These are phyloP conservation scores for Calephelis perditalis DNA, from an alignment of 2,888 invertebrate species.

Conservation along the genomic window DNA sequence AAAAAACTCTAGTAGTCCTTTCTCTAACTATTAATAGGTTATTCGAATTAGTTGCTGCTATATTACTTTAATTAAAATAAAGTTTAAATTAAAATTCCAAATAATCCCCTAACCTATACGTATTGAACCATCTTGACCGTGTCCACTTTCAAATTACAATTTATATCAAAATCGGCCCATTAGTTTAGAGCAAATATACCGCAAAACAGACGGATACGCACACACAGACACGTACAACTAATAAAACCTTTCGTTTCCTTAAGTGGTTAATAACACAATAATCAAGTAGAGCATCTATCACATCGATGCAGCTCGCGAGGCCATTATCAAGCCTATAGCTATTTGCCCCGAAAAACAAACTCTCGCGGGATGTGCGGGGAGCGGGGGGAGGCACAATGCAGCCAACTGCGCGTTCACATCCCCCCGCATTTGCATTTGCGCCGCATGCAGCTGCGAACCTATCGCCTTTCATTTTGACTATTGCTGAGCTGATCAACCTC, in stretches of 20 bases:
- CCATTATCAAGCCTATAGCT: slow-evolving; percentile 79
- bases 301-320: slow-evolving; percentile 55
- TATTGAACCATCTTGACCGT: too few relatives aligned
- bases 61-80: too few relatives aligned
- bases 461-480: slow-evolving; percentile 55
- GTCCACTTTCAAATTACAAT: too few relatives aligned
- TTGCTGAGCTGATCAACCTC: slow-evolving; percentile 30
- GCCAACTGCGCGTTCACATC: slow-evolving; percentile 73
- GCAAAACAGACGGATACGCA: too few relatives aligned
- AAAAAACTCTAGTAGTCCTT: too few relatives aligned
- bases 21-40: too few relatives aligned
- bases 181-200: too few relatives aligned
- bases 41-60: too few relatives aligned
- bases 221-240: slow-evolving; percentile 24
- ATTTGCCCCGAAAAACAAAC: slow-evolving; percentile 79
- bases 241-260: background rate
- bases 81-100: too few relatives aligned
- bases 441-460: slow-evolving; percentile 47
- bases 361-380: slow-evolving; percentile 70
- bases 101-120: too few relatives aligned
- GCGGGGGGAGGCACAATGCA: slow-evolving; percentile 57
- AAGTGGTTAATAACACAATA: background rate
- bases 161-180: too few relatives aligned
- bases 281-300: slow-evolving; percentile 45
- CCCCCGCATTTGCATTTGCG: slow-evolving; percentile 61